A percentile compares a stretch with the other conserved stretches of the same genome.
Conservation (phyloP, 2,113 vertebrate genomes). For the Gopherus flavomarginatus region DNA sequence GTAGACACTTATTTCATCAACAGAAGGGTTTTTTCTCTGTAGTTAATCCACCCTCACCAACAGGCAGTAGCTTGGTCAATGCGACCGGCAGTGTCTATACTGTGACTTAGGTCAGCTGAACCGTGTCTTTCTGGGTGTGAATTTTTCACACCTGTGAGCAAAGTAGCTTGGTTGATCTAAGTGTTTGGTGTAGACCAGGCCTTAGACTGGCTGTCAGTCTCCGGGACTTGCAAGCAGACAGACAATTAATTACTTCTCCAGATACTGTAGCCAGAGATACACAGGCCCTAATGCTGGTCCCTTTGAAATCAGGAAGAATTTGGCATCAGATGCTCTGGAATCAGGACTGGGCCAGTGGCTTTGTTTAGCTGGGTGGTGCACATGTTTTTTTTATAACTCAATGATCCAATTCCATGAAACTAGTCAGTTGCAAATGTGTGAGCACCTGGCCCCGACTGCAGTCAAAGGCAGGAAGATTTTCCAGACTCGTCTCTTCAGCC, state of each 20-base stretch:
- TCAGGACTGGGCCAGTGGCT: neutral
- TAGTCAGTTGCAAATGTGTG: neutral
- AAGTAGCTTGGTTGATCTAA: neutral
- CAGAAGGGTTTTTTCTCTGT: neutral
- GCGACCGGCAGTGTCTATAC: neutral
- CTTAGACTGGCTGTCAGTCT: neutral
- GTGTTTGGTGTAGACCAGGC: neutral
- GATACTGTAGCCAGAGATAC: neutral
- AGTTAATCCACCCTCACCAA: neutral
- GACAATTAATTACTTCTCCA: neutral
- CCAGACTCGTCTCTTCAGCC: neutral
- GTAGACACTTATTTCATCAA: neutral
- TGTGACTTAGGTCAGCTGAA: neutral
- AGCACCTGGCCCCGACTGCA: no score
- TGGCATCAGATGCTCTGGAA: neutral
- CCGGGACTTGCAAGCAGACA: neutral
- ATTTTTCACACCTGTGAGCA: neutral
- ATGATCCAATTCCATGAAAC: neutral
- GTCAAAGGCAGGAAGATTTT: neutral
- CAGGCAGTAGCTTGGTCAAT: neutral
- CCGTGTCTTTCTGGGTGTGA: neutral
- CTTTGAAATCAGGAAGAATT: neutral
- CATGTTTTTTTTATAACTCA: neutral
- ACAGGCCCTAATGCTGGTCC: neutral
- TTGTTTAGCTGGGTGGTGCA: neutral